Conservation (phyloP, 2,888 invertebrate genomes). For the Acanthococcus lagerstroemiae region DNA sequence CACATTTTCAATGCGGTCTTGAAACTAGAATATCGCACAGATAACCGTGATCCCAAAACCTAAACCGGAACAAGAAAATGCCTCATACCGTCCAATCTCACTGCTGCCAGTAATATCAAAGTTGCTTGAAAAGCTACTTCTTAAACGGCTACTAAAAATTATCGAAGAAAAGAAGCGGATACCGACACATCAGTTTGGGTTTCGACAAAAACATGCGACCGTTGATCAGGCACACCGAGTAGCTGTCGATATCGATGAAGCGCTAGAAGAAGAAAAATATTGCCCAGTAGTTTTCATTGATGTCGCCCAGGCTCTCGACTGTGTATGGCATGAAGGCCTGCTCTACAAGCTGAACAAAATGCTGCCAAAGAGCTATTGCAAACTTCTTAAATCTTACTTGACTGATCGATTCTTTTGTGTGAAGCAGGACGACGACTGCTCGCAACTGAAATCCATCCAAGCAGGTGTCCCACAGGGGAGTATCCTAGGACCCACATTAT, state of each 20-base stretch:
- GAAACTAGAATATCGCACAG: no score
- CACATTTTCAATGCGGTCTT: no score
- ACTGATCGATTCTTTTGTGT: no score
- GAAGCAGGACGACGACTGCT: no score
- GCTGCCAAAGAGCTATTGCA: neutral
- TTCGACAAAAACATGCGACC: neutral
- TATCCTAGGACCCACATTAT: no score
- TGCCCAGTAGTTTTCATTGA: neutral
- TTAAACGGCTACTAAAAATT: neutral
- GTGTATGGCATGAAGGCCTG: neutral
- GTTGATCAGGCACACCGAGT: neutral
- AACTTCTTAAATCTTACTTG: no score
- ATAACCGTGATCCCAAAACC: no score
- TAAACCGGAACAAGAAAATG: no score
- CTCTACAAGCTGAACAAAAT: neutral
- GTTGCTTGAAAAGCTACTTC: neutral
- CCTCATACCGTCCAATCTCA: no score
- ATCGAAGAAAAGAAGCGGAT: neutral
- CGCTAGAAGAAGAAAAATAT: neutral
- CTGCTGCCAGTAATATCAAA: neutral
- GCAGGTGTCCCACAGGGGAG: no score
- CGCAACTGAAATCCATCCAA: no score
- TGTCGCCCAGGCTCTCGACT: neutral
- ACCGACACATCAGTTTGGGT: neutral
- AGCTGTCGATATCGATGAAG: neutral